Percentiles rank a stretch among this genome's conserved stretches.
Evolutionary conservation across 2,888 invertebrate species (phyloP).

Genomic region (Autographa gamma): DNA sequence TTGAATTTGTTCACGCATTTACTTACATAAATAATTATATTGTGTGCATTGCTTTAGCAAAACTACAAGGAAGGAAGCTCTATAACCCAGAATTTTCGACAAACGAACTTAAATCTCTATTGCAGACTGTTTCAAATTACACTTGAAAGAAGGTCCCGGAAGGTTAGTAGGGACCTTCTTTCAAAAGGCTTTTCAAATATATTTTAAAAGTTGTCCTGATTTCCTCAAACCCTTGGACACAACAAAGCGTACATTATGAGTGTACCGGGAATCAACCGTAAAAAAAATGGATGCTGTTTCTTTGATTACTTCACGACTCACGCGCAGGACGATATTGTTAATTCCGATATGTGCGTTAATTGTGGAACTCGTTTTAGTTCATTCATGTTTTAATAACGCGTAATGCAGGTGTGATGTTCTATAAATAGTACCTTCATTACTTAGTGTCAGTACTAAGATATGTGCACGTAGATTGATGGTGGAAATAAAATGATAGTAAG

Average conservation of each 20-base stretch:
- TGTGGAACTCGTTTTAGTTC: conserved; percentile 44
- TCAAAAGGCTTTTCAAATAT: too few relatives aligned
- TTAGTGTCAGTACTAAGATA: background rate
- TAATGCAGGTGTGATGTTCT: conserved; percentile 11
- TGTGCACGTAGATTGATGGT: background rate
- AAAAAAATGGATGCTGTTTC: conserved; percentile 73
- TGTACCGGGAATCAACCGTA: conserved; percentile 72
- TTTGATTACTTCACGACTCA: conserved; percentile 80
- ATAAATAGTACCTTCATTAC: conserved; percentile 5
- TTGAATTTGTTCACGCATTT: background rate
- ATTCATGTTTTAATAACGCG: conserved; percentile 7
- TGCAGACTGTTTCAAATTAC: too few relatives aligned
- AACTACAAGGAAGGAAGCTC: background rate
- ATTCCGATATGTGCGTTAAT: conserved; percentile 72
- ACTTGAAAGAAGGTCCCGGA: too few relatives aligned
- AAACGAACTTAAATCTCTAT: too few relatives aligned
- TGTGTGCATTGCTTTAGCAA: background rate
- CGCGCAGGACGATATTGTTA: conserved; percentile 73
- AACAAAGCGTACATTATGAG: conserved; percentile 73
- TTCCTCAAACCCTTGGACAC: conserved; percentile 50
- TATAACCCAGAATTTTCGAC: background rate
- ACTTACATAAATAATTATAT: background rate
- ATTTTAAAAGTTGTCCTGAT: conserved; percentile 32
- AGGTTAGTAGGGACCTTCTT: too few relatives aligned
- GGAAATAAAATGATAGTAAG: background rate